Percentiles rank a stretch among this genome's conserved stretches.
Evolutionary conservation across 1,140 invertebrate species (phyloP).

Genomic region (Triops cancriformis): DNA sequence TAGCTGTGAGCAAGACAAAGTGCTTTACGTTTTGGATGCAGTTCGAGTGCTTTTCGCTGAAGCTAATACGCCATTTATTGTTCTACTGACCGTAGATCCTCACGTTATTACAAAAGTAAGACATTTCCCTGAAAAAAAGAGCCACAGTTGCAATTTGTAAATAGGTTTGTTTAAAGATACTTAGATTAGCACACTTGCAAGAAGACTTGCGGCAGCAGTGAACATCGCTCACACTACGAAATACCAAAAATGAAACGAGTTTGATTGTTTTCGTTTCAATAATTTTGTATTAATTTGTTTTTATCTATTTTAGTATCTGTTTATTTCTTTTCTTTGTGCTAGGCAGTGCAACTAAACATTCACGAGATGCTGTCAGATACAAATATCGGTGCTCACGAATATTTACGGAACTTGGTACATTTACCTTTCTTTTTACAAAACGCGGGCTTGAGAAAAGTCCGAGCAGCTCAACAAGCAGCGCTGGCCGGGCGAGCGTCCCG

Average conservation of each 20-base stretch:
- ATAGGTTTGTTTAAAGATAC: no score
- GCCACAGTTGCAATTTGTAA: no score
- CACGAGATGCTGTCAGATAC: constrained; percentile 73
- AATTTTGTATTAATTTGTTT: no score
- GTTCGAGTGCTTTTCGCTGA: constrained; percentile 91
- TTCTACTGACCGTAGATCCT: constrained; percentile 89
- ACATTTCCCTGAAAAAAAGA: not conserved
- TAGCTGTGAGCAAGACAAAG: constrained; percentile 95
- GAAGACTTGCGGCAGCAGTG: no score
- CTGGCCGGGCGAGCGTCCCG: constrained; percentile 43
- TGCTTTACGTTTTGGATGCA: constrained; percentile 82
- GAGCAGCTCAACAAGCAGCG: constrained; percentile 74
- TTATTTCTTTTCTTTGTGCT: constrained; percentile 30
- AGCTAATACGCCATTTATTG: constrained; percentile 81
- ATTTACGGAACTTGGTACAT: constrained; percentile 91
- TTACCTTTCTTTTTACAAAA: constrained; percentile 97
- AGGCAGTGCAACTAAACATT: constrained; percentile 88
- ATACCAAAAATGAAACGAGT: no score
- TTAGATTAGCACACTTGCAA: no score
- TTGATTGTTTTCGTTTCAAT: no score
- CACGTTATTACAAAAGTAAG: constrained; percentile 88
- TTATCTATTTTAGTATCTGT: constrained; percentile 26
- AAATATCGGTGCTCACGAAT: constrained; percentile 68
- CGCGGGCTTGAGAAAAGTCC: constrained; percentile 79
- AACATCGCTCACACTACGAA: no score